Percentiles rank a stretch among this genome's conserved stretches.
These are phyloP conservation scores for Willowsia nigromaculata DNA, from an alignment of 2,888 invertebrate species.

Conservation along the genomic window DNA sequence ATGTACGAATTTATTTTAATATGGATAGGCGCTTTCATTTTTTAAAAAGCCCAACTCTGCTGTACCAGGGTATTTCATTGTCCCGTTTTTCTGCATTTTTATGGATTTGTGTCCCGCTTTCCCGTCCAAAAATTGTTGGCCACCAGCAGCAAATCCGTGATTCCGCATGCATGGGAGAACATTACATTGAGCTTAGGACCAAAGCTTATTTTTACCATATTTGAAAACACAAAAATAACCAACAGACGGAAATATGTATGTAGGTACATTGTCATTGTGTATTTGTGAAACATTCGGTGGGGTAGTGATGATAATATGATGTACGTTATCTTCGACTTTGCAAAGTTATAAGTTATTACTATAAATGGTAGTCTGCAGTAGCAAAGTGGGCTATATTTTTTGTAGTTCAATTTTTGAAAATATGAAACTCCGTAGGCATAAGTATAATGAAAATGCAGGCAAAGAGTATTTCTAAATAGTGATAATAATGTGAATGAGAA, in stretches of 20 bases:
- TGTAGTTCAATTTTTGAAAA: not conserved
- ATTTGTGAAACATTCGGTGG: not conserved
- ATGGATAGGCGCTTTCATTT: not conserved
- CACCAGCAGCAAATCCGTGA: slow-evolving; percentile 56
- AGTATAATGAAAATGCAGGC: not conserved
- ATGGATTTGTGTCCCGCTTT: slow-evolving; percentile 32
- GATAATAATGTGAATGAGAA: slow-evolving; percentile 27
- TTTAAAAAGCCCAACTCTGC: not conserved
- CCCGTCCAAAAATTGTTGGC: slow-evolving; percentile 56
- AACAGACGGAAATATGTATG: not conserved
- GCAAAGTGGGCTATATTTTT: not conserved
- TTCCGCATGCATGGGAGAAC: slow-evolving; percentile 52
- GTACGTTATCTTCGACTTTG: not conserved
- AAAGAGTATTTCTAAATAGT: not conserved
- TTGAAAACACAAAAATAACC: not conserved
- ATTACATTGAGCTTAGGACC: not conserved
- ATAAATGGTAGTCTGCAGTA: not conserved
- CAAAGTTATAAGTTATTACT: not conserved
- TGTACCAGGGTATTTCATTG: slow-evolving; percentile 24
- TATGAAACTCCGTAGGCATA: not conserved
- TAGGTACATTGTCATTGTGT: no score
- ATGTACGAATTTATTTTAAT: slow-evolving; percentile 12
- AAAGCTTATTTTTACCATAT: not conserved
- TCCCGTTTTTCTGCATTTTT: slow-evolving; percentile 49
- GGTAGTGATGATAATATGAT: not conserved